phyloP scores from a whole-genome alignment of 1,140 invertebrate genomes.

The Paralvinella palmiformis region DNA sequence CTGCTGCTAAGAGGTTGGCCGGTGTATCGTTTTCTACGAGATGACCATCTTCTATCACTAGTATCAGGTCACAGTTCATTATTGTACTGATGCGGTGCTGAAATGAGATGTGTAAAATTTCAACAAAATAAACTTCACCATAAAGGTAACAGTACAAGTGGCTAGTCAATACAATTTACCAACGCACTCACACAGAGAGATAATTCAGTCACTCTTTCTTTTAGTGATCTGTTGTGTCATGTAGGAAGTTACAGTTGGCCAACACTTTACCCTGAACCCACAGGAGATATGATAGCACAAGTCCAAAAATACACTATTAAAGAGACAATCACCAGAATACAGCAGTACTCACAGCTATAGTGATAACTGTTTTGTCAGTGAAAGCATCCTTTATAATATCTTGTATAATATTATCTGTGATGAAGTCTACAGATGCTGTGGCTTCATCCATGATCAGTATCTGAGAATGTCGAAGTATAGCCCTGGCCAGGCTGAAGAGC shows the following conservation, averaged over 20 bases:
- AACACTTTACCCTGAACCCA: too few species aligned
- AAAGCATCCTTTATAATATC: slow-evolving; percentile 32
- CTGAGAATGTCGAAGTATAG: slow-evolving; percentile 58
- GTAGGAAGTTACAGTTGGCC: too few species aligned
- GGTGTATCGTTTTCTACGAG: slow-evolving; percentile 12
- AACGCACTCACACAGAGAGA: not conserved
- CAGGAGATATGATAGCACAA: not conserved
- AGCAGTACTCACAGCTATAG: slow-evolving; percentile 34
- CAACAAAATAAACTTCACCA: not conserved
- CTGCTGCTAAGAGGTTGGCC: not conserved
- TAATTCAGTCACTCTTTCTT: not conserved
- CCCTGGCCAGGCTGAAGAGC: slow-evolving; percentile 58
- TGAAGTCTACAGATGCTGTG: slow-evolving; percentile 50
- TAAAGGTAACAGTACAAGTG: not conserved
- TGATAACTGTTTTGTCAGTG: slow-evolving; percentile 36
- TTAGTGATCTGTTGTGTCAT: not conserved
- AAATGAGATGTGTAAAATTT: not conserved
- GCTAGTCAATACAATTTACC: not conserved
- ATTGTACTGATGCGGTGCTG: slow-evolving; percentile 17
- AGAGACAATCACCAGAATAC: too few species aligned
- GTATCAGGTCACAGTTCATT: slow-evolving; percentile 11
- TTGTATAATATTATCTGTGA: slow-evolving; percentile 42
- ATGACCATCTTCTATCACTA: slow-evolving; percentile 8
- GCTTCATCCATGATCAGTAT: slow-evolving; percentile 53
- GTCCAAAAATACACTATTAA: not conserved